Evolutionary conservation across 2,797 vertebrate species (phyloP).

Genomic region (Lepilemur septentrionalis): DNA sequence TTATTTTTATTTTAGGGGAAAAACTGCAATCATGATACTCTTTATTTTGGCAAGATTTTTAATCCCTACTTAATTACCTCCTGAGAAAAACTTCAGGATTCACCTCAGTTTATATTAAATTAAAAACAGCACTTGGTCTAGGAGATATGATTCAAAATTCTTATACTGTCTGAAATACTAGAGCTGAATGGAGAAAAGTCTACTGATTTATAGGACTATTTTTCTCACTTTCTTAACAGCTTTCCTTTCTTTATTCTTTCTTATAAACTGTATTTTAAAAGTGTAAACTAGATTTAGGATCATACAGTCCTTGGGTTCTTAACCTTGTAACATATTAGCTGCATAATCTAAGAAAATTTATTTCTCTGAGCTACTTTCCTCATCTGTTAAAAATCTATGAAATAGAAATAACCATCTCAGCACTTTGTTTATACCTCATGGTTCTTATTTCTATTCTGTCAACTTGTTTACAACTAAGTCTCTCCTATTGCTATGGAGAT

Average conservation of each 20-base stretch:
- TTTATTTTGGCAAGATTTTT: conserved; percentile 46
- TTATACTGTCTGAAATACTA: neutral
- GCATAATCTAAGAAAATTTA: neutral
- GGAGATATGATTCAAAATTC: conserved; percentile 28
- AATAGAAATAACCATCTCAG: neutral
- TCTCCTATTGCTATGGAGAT: neutral
- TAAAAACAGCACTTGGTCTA: conserved; percentile 17
- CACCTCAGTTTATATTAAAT: neutral
- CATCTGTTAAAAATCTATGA: neutral
- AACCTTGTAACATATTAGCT: neutral
- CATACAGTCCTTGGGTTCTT: neutral
- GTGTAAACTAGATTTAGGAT: neutral
- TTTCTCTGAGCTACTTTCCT: neutral
- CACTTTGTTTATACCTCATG: neutral
- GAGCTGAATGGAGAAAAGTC: neutral
- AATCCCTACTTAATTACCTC: conserved; percentile 16
- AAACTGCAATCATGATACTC: neutral
- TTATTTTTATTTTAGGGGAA: neutral
- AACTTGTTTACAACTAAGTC: neutral
- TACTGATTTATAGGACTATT: neutral
- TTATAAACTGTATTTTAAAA: neutral
- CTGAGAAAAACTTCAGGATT: conserved; percentile 48
- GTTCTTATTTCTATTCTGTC: neutral
- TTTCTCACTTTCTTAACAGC: neutral
- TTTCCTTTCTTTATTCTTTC: neutral